Evolutionary conservation across 1,140 invertebrate species (phyloP), one percentile per base, ranked within the genome.

Genomic region (Drosophila sp.): DNA sequence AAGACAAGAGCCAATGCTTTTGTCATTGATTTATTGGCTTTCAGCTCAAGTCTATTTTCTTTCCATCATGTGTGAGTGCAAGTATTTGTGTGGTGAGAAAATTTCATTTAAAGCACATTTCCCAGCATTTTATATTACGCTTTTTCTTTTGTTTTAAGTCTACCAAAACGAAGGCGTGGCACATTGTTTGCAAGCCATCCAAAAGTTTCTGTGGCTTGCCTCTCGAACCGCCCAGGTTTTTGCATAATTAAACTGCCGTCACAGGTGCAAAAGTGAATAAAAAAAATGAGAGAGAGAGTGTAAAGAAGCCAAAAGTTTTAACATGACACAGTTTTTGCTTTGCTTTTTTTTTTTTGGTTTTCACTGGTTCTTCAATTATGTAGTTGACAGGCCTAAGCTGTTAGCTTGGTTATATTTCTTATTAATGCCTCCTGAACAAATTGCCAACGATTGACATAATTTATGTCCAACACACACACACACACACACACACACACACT

Each of bases 21-120:
- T 86, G 82, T 82, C 83, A 86, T 87, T 86, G 83, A 86, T 86
- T 86, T 86, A 86, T 86, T 86, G 83, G 74, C 75, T 78, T 77
- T 77, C 61, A 62, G 74, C 47, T 47, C 75, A 44, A 44, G 47
- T 56, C 58, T 33, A 38, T 38, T 57, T 44, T 47, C 56, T 55
- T 56, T 66, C 47, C 66, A 55, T 64, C 60, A 62, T 33, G 60
- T 64, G 38, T 40, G 29, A 60, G 64, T 58, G 25, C 23, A 23
- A 44, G 41, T 44, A 17, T 56, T 50, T 57, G 70, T 66, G 54
- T 58, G 71, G 7, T 23, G 38, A 8, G 44, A 30, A 76, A 83
- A 87, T 41, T 87, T 84, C 73, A 87, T 89, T 89, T 80, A 89
- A 89, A 78, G 70, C 84, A 84, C 30, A 80, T 74, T 76, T 71